Evolutionary conservation across 2,113 vertebrate species (phyloP), one percentile per base, ranked within the genome.

Genomic region (Tragelaphus scriptus): DNA sequence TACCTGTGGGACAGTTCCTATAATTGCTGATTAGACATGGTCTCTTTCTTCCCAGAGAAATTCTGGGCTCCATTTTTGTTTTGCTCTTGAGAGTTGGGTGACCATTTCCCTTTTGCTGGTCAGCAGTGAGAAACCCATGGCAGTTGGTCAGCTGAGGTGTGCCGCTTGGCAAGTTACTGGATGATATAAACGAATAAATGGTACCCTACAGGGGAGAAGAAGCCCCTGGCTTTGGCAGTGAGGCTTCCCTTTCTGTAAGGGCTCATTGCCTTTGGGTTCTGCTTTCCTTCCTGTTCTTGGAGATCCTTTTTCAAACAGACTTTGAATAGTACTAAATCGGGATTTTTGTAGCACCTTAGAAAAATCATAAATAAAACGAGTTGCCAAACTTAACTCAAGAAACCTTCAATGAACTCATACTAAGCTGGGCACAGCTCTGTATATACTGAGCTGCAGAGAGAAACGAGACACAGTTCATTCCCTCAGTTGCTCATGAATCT

Each of bases 301-400:
- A 36, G 36, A 79, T 71, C 68, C 17, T 90, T 94, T 87, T 96
- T 14, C 59, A 81, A 91, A 79, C 28, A 85, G 65, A 92, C 10
- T 23, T 19, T 58, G 40, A 96, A 36, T 14, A 91, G 11, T 75
- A n/a, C 40, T 85, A 51, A 79, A 7, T 2, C 55, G 3, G 26
- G 44, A 89, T 95, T 97, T 96, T 87, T 96, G 53, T 44, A 61
- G 47, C 87, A 36, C 30, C 17, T 59, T 84, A 56, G 85, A 58
- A 88, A 90, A 11, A 88, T 59, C 5, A n/a, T 25, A 49, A 30
- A 68, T 49, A 92, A 95, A 75, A 89, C 6, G 32, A 81, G 19
- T 49, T 26, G 77, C 49, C 32, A n/a, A 88, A 82, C 47, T 81
- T 79, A 58, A 49, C 75, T 94, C 36, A 87, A 86, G 84, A 96